Percentiles rank a stretch among this genome's conserved stretches.
phyloP scores from a whole-genome alignment of 2,888 invertebrate species.

The Pachymerium ferrugineum region DNA sequence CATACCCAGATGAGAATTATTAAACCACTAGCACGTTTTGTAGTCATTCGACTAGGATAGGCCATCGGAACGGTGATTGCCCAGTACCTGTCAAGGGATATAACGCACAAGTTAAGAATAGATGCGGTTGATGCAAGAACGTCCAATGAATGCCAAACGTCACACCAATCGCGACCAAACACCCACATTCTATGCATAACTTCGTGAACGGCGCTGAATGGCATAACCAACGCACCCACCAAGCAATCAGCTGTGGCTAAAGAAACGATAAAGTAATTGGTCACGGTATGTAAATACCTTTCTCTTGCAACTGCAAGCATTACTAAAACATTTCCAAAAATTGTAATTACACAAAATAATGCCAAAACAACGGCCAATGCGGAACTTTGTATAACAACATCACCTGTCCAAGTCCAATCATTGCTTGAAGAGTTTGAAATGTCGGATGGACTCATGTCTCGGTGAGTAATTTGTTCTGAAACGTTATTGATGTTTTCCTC shows the following conservation, averaged over 20 bases:
- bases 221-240: constrained; percentile 96
- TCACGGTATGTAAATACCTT: constrained; percentile 89
- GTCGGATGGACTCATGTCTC: neutral
- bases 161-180: constrained; percentile 93
- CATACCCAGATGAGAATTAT: constrained; percentile 95
- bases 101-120: constrained; percentile 94
- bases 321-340: constrained; percentile 90
- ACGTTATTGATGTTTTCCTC: neutral
- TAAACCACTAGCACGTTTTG: constrained; percentile 73
- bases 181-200: constrained; percentile 65
- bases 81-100: constrained; percentile 94
- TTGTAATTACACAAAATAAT: constrained; percentile 83
- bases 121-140: constrained; percentile 96
- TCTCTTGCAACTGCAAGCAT: constrained; percentile 89
- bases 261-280: constrained; percentile 96
- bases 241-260: constrained; percentile 93
- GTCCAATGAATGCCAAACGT: constrained; percentile 94
- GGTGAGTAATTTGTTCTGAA: neutral
- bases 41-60: constrained; percentile 91
- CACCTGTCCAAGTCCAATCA: constrained; percentile 14
- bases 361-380: constrained; percentile 66
- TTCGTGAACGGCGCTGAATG: constrained; percentile 87
- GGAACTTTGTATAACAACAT: constrained; percentile 32
- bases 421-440: neutral
- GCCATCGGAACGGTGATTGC: constrained; percentile 98